phyloP scores from a whole-genome alignment of 2,797 vertebrate genomes.

The Echeneis naucrates region DNA sequence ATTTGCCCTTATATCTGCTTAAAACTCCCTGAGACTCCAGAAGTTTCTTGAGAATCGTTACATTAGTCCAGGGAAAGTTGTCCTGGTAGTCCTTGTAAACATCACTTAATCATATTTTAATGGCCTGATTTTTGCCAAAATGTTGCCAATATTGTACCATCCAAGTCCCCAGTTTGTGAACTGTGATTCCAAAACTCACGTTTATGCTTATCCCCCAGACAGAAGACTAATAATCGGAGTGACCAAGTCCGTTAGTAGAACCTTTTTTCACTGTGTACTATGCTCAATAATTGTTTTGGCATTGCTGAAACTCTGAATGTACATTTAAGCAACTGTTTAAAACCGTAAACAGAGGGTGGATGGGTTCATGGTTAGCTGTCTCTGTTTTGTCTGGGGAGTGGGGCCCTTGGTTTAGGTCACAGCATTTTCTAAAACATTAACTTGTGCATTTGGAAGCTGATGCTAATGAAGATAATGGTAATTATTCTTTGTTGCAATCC shows the following conservation, averaged over 20 bases:
- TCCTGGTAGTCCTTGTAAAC: no score
- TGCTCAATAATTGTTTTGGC: not conserved
- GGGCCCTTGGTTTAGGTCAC: not conserved
- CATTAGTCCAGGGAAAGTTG: no score
- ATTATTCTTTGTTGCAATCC: slow-evolving; percentile 15
- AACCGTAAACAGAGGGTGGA: not conserved
- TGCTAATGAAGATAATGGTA: slow-evolving; percentile 22
- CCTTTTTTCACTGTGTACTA: not conserved
- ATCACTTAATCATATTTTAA: not conserved
- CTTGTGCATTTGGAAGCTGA: slow-evolving; percentile 22
- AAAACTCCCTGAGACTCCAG: not conserved
- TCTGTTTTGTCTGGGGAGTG: not conserved
- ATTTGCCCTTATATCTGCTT: not conserved
- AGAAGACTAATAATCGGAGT: not conserved
- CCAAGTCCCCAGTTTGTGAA: not conserved
- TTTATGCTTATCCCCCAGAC: not conserved
- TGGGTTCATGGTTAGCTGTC: no score
- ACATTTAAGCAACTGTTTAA: not conserved
- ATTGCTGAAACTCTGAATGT: not conserved
- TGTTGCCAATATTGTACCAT: not conserved
- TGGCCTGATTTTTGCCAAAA: not conserved
- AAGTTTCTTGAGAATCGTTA: not conserved
- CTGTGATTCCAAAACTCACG: not conserved
- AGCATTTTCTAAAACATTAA: slow-evolving; percentile 10
- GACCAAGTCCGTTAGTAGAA: not conserved